Conservation (phyloP, 2,888 invertebrate species). For the Pelosia muscerda region DNA sequence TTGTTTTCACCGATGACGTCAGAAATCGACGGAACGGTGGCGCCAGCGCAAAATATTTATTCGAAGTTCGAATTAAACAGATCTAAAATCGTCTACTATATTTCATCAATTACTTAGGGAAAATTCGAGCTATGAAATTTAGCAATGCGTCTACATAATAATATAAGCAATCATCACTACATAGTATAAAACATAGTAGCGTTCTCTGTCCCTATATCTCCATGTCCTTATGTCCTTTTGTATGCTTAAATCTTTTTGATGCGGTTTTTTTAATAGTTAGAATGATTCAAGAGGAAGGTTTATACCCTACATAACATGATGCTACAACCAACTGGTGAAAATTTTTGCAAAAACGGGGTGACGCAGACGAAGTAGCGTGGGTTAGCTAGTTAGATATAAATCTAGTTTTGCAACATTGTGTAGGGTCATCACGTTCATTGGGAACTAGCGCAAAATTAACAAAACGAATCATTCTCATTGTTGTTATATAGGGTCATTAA, state of each 20-base stretch:
- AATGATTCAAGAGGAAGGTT: no score
- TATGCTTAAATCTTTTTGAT: no score
- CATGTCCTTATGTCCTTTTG: no score
- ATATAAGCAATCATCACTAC: no score
- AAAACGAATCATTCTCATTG: constrained; percentile 6
- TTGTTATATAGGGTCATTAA: constrained; percentile 10
- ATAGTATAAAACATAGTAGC: no score
- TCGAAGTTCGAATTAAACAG: not conserved
- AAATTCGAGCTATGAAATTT: not conserved
- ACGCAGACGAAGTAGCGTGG: no score
- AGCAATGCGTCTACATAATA: not conserved
- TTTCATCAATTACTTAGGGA: not conserved
- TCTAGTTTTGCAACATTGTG: not conserved
- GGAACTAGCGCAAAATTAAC: constrained; percentile 3
- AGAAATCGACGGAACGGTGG: not conserved
- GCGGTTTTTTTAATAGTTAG: no score
- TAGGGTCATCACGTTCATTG: constrained; percentile 4
- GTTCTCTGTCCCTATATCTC: no score
- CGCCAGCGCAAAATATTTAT: not conserved
- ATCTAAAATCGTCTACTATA: not conserved
- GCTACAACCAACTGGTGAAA: no score
- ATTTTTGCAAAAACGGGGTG: no score
- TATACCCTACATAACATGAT: no score
- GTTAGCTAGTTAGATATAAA: no score
- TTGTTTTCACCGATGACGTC: not conserved